phyloP scores from a whole-genome alignment of 92 coral and sea anemone genomes.

The Pocillopora grandis region DNA sequence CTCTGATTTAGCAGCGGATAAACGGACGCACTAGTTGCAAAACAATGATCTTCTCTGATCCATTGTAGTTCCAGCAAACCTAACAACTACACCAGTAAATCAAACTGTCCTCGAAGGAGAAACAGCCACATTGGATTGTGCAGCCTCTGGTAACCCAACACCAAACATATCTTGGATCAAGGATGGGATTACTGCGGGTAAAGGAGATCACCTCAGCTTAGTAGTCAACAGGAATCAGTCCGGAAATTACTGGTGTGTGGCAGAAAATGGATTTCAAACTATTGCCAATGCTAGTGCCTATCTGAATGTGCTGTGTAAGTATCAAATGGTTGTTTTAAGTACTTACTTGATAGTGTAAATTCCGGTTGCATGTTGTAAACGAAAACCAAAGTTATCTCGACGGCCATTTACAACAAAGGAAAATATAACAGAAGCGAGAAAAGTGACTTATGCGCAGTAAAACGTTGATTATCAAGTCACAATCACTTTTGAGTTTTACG shows the following conservation, averaged over 20 bases:
- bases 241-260: conserved; percentile 4
- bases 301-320: neutral
- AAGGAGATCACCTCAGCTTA: neutral
- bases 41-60: neutral
- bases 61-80: conserved; percentile 11
- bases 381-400: too few relatives aligned
- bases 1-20: too few relatives aligned
- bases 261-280: neutral
- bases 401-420: too few relatives aligned
- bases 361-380: too few relatives aligned
- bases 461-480: too few relatives aligned
- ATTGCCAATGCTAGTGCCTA: neutral
- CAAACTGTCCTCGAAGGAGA: neutral
- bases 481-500: too few relatives aligned
- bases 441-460: too few relatives aligned
- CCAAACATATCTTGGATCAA: neutral
- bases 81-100: neutral
- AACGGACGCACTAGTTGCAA: neutral
- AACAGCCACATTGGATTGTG: neutral
- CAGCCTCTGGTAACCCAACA: neutral
- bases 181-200: neutral
- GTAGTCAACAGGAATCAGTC: neutral
- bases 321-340: neutral
- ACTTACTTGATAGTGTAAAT: too few relatives aligned
- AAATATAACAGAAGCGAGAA: too few relatives aligned